phyloP scores from a whole-genome alignment of 2,113 vertebrate genomes.

The Vombatus ursinus region DNA sequence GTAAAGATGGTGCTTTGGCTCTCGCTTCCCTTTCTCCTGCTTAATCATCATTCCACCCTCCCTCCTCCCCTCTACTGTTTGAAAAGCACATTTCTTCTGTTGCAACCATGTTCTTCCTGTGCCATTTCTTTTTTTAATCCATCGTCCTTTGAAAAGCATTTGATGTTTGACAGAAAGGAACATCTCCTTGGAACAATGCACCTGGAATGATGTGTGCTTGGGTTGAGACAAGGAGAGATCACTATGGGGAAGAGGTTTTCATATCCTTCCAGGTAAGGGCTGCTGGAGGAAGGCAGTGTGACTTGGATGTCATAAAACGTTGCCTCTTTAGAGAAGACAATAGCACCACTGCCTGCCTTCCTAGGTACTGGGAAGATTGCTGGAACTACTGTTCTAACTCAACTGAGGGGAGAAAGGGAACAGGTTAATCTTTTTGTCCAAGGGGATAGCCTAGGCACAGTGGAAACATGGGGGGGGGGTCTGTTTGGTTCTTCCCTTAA shows the following conservation, averaged over 20 bases:
- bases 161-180: neutral
- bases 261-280: neutral
- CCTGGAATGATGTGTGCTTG: neutral
- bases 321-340: neutral
- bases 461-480: no score
- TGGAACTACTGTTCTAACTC: neutral
- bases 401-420: neutral
- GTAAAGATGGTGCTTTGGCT: conserved; percentile 41
- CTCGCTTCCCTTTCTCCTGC: neutral
- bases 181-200: neutral
- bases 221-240: neutral
- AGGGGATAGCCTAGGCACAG: no score
- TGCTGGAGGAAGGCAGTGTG: neutral
- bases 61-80: neutral
- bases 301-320: neutral
- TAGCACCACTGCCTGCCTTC: neutral
- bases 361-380: no score
- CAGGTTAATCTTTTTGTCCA: no score
- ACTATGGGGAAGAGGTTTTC: neutral
- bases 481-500: neutral
- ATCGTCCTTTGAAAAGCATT: neutral
- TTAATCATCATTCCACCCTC: rapidly evolving
- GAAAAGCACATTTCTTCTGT: neutral
- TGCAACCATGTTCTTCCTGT: neutral
- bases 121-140: neutral